Evolutionary conservation across 2,113 vertebrate genomes (phyloP).

Genomic region (Apistogramma diplotaenia): DNA sequence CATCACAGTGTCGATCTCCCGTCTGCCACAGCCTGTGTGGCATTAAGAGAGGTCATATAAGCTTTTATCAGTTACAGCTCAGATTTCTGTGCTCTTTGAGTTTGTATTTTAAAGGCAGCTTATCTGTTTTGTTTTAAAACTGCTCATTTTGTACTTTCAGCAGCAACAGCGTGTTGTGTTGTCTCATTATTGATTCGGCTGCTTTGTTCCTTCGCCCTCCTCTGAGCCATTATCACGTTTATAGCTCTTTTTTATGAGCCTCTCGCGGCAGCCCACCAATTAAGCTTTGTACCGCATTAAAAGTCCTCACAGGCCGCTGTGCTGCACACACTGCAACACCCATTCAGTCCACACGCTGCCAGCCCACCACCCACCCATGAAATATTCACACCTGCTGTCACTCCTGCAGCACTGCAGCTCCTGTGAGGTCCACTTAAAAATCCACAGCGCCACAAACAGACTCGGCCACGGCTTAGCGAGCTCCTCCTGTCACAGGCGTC

Average conservation of each 20-base stretch:
- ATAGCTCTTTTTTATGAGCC: conserved; percentile 64
- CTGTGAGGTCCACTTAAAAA: conserved; percentile 59
- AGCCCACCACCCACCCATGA: conserved; percentile 20
- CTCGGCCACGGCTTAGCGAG: neutral
- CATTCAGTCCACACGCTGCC: neutral
- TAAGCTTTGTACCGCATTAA: conserved; percentile 63
- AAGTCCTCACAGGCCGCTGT: conserved; percentile 27
- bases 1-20: neutral
- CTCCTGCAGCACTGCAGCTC: conserved; percentile 24
- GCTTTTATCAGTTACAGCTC: neutral
- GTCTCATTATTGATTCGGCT: conserved; percentile 55
- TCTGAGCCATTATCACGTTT: conserved; percentile 66
- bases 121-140: neutral
- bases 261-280: conserved; percentile 49
- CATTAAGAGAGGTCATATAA: neutral
- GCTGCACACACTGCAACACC: conserved; percentile 13
- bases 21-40: neutral
- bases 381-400: conserved; percentile 54
- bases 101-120: neutral
- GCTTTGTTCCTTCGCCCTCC: conserved; percentile 61
- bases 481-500: neutral
- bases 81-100: neutral
- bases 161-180: conserved; percentile 13
- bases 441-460: conserved; percentile 24
- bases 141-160: neutral